These are phyloP conservation scores for Ammodytes marinus DNA, from an alignment of 2,113 vertebrate genomes.

Conservation along the genomic window DNA sequence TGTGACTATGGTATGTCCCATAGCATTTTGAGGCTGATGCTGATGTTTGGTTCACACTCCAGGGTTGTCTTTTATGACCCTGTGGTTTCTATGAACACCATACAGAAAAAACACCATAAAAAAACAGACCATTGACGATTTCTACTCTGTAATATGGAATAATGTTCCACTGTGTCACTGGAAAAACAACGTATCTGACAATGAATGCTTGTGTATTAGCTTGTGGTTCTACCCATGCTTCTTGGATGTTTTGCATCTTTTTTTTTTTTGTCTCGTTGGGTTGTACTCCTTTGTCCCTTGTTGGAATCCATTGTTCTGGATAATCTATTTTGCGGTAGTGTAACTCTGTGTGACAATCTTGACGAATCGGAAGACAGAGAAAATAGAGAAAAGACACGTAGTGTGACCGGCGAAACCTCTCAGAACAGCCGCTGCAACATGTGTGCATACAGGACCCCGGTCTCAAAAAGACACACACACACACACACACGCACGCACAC, in stretches of 20 bases:
- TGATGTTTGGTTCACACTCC: constrained; percentile 35
- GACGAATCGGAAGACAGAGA: constrained; percentile 11
- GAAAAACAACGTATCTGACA: constrained; percentile 35
- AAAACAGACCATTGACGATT: constrained; percentile 37
- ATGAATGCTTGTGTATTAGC: constrained; percentile 47
- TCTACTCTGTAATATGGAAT: constrained; percentile 39
- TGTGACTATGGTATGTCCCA: not conserved
- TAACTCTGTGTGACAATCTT: constrained; percentile 37
- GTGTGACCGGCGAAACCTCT: constrained; percentile 28
- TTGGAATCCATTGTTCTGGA: constrained; percentile 54
- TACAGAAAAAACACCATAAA: constrained; percentile 28
- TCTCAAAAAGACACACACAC: constrained; percentile 33
- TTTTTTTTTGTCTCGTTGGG: constrained; percentile 36
- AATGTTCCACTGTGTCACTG: constrained; percentile 22
- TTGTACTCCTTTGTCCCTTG: constrained; percentile 47
- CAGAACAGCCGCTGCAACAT: constrained; percentile 20
- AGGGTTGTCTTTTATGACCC: constrained; percentile 34
- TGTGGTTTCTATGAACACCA: constrained; percentile 27
- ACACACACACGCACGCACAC: no score
- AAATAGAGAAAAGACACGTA: constrained; percentile 10
- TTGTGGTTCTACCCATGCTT: constrained; percentile 43
- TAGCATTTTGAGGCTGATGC: not conserved
- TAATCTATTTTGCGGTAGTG: constrained; percentile 44
- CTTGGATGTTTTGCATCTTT: constrained; percentile 46
- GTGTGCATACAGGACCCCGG: constrained; percentile 19